Evolutionary conservation across 2,797 vertebrate species (phyloP).

Genomic region (Rachycentron canadum): DNA sequence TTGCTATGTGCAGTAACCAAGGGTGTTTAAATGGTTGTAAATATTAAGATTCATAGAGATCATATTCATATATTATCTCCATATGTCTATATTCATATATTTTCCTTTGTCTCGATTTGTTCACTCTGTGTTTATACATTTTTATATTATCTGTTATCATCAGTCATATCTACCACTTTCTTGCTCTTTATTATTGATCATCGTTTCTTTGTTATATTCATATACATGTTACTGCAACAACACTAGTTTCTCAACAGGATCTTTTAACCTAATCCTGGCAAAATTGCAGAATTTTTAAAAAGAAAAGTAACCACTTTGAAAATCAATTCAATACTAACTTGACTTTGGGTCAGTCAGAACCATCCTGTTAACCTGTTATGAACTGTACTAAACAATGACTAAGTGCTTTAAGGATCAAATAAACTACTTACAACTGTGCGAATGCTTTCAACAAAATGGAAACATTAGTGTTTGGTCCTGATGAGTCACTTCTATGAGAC

Average conservation of each 20-base stretch:
- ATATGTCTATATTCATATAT: too few relatives aligned
- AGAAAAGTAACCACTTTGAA: too few relatives aligned
- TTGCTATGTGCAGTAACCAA: not conserved
- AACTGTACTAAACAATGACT: not conserved
- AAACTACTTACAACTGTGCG: not conserved
- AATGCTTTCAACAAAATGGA: not conserved
- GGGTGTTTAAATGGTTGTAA: not conserved
- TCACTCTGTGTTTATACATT: not conserved
- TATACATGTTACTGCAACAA: not conserved
- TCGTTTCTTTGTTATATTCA: not conserved
- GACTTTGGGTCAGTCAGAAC: not conserved
- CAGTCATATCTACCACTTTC: not conserved
- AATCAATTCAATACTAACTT: not conserved
- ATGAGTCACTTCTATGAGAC: conserved; percentile 26
- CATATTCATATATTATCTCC: too few relatives aligned
- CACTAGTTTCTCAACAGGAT: not conserved
- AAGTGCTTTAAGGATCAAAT: not conserved
- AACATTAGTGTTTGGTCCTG: not conserved
- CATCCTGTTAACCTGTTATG: not conserved
- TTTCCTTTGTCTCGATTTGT: not conserved
- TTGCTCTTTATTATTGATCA: too few relatives aligned
- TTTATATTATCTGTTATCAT: not conserved
- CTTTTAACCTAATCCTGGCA: too few relatives aligned
- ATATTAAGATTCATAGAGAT: not conserved
- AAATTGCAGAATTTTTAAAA: too few relatives aligned